A percentile compares a stretch with the other conserved stretches of the same genome.
Conservation (phyloP, 2,113 vertebrate genomes). For the Chascanopsetta lugubris region DNA sequence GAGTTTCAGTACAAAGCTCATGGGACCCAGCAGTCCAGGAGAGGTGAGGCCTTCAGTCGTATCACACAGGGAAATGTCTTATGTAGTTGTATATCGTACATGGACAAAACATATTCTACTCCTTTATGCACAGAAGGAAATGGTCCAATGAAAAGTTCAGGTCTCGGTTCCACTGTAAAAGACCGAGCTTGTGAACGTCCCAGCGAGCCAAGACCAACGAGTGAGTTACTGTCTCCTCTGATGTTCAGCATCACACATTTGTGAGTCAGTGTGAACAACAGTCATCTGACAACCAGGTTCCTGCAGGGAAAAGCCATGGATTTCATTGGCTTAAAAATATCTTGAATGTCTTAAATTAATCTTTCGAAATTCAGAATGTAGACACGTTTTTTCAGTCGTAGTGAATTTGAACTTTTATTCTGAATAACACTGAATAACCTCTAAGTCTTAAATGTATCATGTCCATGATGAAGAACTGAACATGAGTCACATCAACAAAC, state of each 20-base stretch:
- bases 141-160: neutral
- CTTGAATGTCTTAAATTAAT: too few species aligned
- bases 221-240: constrained; percentile 33
- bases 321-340: too few species aligned
- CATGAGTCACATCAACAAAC: neutral
- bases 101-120: neutral
- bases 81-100: neutral
- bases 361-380: too few species aligned
- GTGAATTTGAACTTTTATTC: too few species aligned
- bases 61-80: neutral
- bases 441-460: too few species aligned
- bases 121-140: constrained; percentile 7
- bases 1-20: constrained; percentile 33
- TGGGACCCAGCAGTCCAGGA: neutral
- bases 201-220: constrained; percentile 10
- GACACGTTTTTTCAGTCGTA: too few species aligned
- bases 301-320: too few species aligned
- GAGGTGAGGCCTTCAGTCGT: constrained; percentile 39
- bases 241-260: neutral
- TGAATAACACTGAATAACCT: too few species aligned
- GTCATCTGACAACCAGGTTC: too few species aligned
- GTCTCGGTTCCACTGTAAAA: constrained; percentile 17
- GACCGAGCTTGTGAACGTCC: neutral
- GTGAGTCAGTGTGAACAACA: neutral
- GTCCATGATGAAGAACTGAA: neutral